Evolutionary conservation across 1,140 invertebrate species (phyloP).

Genomic region (Drosophila auraria): DNA sequence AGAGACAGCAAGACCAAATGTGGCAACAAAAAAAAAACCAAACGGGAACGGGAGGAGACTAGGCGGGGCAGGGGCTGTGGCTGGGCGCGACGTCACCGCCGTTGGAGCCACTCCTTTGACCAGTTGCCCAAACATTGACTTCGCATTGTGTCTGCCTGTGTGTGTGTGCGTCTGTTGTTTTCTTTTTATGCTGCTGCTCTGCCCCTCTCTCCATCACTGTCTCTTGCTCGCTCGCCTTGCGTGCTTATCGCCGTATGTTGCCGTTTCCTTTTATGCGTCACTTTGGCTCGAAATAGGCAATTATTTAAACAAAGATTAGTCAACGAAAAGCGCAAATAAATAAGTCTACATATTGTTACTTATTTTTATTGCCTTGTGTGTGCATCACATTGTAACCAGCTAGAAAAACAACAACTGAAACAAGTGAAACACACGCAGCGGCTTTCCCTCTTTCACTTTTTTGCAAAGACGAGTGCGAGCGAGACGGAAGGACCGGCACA

Average conservation of each 20-base stretch:
- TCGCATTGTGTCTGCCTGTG: constrained; percentile 25
- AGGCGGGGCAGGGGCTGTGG: constrained; percentile 34
- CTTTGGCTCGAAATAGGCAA: constrained; percentile 70
- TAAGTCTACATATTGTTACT: constrained; percentile 52
- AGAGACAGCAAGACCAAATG: constrained; percentile 41
- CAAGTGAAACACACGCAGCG: constrained; percentile 1
- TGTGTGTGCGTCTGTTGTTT: constrained; percentile 42
- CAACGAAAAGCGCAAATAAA: constrained; percentile 64
- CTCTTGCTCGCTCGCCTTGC: constrained; percentile 22
- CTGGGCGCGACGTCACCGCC: constrained; percentile 58
- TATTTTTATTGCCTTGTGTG: constrained; percentile 58
- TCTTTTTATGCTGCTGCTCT: constrained; percentile 60
- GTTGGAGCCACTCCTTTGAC: constrained; percentile 71
- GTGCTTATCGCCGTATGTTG: constrained; percentile 43
- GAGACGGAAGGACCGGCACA: constrained; percentile 16
- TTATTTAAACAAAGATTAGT: constrained; percentile 78
- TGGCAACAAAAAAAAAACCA: constrained; percentile 6
- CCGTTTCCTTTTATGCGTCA: constrained; percentile 66
- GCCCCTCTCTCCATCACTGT: constrained; percentile 26
- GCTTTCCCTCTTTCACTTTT: constrained; percentile 34
- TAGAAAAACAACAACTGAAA: constrained; percentile 13
- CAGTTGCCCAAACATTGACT: constrained; percentile 49
- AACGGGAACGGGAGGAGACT: background rate
- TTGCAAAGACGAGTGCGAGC: constrained; percentile 17
- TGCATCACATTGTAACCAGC: constrained; percentile 41